Base-by-base conservation (phyloP, 2,113 vertebrate species). In the Edolisoma coerulescens region DNA sequence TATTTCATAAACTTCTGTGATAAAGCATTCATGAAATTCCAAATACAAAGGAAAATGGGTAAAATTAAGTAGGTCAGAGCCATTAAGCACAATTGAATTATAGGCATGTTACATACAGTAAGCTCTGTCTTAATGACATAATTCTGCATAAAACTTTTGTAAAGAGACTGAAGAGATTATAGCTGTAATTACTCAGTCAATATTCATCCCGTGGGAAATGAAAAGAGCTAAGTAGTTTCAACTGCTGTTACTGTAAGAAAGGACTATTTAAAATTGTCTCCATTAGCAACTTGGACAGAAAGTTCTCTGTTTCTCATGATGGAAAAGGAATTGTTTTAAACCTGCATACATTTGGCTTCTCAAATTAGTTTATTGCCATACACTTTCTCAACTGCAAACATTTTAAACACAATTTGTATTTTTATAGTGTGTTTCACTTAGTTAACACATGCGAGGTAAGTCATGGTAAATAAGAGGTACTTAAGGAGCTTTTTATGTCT, bases 101-200 rank as follows among this genome's bases (percentile, higher is more conserved):
- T 11, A 76, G 57, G 45, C 39, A 56, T 27, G 37, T 94, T 92
- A 57, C 37, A 41, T 73, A 56, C 22, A 74, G 82, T 80, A 61
- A 76, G 45, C 35, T 83, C 53, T 83, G 30, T 84, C 74, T 84
- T 79, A 82, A 82, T 60, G 69, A 83, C 65, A 82, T 22, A 84
- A 84, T 85, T 93, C 54, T 88, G 54, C 82, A 92, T 41, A 60
- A 80, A 16, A 88, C 67, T 88, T 93, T 28, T 73, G 82, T 88
- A 18, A 93, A 85, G 67, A 85, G 44, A 61, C 37, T 87, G 69
- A 95, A 78, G 71, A 90, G 67, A 79, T 87, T 82, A 79, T 52
- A 81, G 45, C 76, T 91, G 69, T 93, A 95, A 93, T 93, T 91
- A 89, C 32, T 89, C 52, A 70, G 56, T 67, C 77, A 75, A 13